Evolutionary conservation across 2,797 vertebrate species (phyloP), one percentile per base, ranked within the genome.

Genomic region (Hemibagrus guttatus): DNA sequence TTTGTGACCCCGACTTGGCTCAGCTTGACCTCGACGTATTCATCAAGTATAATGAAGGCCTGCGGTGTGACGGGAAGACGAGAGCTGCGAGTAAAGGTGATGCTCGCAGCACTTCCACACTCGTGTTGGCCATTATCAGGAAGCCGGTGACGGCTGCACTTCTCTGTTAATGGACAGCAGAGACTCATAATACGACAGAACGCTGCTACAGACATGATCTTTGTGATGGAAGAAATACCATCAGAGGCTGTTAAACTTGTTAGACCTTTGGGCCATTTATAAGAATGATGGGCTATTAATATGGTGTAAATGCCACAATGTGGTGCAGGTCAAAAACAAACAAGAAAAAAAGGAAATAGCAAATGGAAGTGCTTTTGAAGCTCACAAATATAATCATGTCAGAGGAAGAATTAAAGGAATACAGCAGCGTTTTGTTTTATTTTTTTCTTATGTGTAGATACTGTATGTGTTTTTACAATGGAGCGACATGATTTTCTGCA

Each of bases 31-130:
- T 88, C 86, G 93, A n/a, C 68, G 35, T 59, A 58, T 84, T 59
- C 35, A n/a, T 93, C 92, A 93, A 93, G 86, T 93, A 94, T 95
- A 95, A 95, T 93, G 94, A 95, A 92, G 89, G 87, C 88, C 90
- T 95, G 94, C 93, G 93, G 94, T 94, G 93, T 92, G 89, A 89
- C 91, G 88, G 91, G 90, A 92, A 91, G 86, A 75, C 88, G 90
- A 88, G 89, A 39, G 84, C 94, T 93, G 94, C 93, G 92, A 95
- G 93, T 92, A 93, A 91, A 91, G 91, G 91, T 89, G 94, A 92
- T 90, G 92, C 92, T 93, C 7, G 42, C 93, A 91, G 93, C 91
- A 92, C 91, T 94, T 94, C 92, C 93, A 90, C 93, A 95, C 92
- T 90, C 86, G 46, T 91, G 91, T 91, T 91, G 85, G 88, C 91